Conservation (phyloP, 2,797 vertebrate species). For the Tympanoctomys barrerae region DNA sequence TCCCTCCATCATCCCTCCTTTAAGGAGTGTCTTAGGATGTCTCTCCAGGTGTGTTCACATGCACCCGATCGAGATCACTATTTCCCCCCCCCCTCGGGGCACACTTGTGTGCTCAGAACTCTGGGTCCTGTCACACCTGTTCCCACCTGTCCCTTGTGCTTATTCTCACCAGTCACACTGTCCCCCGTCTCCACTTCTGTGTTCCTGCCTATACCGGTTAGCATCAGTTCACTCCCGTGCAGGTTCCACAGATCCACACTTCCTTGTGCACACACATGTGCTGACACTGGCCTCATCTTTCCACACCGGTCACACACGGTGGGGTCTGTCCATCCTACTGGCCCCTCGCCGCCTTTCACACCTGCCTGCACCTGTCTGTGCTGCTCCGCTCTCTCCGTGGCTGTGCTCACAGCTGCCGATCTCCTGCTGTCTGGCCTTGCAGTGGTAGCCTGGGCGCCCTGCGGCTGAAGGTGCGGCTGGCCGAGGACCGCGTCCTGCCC, state of each 20-base stretch:
- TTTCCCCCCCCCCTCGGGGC: too few relatives aligned
- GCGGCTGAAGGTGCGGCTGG: constrained; percentile 92
- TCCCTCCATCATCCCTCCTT: background rate
- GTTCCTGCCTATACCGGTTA: background rate
- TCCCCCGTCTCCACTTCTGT: rapidly evolving
- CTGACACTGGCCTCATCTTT: background rate
- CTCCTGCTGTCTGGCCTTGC: background rate
- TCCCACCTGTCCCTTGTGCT: too few relatives aligned
- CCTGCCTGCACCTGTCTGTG: background rate
- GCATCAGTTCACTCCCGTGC: background rate
- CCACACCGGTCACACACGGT: background rate
- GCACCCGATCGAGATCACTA: background rate
- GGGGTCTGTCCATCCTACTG: background rate
- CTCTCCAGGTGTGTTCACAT: rapidly evolving
- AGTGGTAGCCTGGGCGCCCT: constrained; percentile 94
- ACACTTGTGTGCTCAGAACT: background rate
- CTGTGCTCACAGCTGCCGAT: background rate
- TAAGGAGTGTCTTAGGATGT: background rate
- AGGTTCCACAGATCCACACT: background rate
- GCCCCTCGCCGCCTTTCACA: background rate
- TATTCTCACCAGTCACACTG: background rate
- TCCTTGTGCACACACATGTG: background rate
- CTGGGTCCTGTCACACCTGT: background rate
- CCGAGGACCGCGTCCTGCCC: constrained; percentile 93
- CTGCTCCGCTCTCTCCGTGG: rapidly evolving